Conservation (phyloP, 2,888 invertebrate species). For the Nomada fabriciana region DNA sequence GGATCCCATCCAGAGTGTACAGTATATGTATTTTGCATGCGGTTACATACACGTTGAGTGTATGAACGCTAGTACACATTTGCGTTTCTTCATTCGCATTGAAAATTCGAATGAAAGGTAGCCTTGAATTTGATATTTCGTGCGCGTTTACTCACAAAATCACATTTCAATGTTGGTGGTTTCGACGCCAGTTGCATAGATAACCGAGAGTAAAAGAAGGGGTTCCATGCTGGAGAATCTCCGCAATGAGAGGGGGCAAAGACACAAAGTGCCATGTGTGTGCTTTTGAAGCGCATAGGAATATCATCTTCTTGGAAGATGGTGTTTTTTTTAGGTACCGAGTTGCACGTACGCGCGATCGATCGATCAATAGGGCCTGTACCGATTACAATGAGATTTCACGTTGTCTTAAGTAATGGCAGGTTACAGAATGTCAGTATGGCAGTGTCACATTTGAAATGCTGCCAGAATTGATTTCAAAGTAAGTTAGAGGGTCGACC, state of each 20-base stretch:
- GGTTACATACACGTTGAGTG: background rate
- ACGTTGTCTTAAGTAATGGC: slow-evolving; percentile 41
- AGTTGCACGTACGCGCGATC: background rate
- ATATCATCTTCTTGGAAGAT: too few relatives aligned
- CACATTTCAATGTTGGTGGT: slow-evolving; percentile 1
- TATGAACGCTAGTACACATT: background rate
- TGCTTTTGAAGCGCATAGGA: background rate
- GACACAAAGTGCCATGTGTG: background rate
- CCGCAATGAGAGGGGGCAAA: background rate
- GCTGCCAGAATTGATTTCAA: slow-evolving; percentile 70
- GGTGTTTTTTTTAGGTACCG: too few relatives aligned
- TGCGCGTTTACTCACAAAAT: slow-evolving; percentile 5
- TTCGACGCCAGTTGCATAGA: background rate
- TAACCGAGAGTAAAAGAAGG: background rate
- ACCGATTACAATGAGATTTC: slow-evolving; percentile 37
- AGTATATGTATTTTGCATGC: slow-evolving; percentile 9
- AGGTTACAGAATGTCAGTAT: slow-evolving; percentile 45
- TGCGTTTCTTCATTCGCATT: background rate
- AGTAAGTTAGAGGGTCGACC: slow-evolving; percentile 72
- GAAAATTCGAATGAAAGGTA: background rate
- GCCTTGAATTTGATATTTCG: slow-evolving; percentile 24
- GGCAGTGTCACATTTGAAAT: slow-evolving; percentile 69
- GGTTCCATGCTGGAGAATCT: too few relatives aligned
- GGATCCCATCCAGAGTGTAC: too few relatives aligned
- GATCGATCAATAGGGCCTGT: background rate